phyloP scores from a whole-genome alignment of 2,888 invertebrate species.

The Steinernema hermaphroditum region DNA sequence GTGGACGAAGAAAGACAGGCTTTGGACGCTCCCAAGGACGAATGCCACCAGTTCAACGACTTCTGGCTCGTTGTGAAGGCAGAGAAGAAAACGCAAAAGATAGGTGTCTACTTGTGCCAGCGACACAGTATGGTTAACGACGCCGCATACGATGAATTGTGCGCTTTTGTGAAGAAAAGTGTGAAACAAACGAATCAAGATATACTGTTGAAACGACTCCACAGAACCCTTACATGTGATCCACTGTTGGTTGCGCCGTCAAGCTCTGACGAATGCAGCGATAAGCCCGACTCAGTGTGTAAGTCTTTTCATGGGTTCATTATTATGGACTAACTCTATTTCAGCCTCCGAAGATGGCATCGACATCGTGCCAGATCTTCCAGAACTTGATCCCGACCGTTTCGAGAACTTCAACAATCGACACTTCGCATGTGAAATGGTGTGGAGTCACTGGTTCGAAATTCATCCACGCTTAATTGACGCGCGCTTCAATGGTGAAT shows the following conservation, averaged over 20 bases:
- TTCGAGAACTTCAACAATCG: conserved; percentile 69
- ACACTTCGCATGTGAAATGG: conserved; percentile 77
- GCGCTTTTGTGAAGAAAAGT: conserved; percentile 32
- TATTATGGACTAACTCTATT: background rate
- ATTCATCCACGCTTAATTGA: conserved; percentile 73
- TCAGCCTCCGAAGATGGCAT: conserved; percentile 14
- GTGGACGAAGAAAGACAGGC: background rate
- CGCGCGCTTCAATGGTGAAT: conserved; percentile 3
- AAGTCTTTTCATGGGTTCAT: background rate
- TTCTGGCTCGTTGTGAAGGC: conserved; percentile 60
- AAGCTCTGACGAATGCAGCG: conserved; percentile 6
- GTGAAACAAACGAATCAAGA: conserved; percentile 47
- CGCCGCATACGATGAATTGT: background rate
- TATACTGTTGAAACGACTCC: conserved; percentile 52
- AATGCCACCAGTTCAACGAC: conserved; percentile 42
- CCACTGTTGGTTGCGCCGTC: conserved; percentile 39
- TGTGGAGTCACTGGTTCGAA: conserved; percentile 76
- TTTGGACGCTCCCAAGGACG: background rate
- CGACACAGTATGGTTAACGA: conserved; percentile 39
- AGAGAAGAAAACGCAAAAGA: conserved; percentile 35
- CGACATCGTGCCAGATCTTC: background rate
- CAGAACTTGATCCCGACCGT: background rate
- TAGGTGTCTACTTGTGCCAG: conserved; percentile 46
- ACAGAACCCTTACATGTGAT: conserved; percentile 41
- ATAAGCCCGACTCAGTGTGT: conserved; percentile 31